A percentile compares a stretch with the other conserved stretches of the same genome.
These are phyloP conservation scores for Campaea margaritaria DNA, from an alignment of 2,888 invertebrate species.

Conservation along the genomic window DNA sequence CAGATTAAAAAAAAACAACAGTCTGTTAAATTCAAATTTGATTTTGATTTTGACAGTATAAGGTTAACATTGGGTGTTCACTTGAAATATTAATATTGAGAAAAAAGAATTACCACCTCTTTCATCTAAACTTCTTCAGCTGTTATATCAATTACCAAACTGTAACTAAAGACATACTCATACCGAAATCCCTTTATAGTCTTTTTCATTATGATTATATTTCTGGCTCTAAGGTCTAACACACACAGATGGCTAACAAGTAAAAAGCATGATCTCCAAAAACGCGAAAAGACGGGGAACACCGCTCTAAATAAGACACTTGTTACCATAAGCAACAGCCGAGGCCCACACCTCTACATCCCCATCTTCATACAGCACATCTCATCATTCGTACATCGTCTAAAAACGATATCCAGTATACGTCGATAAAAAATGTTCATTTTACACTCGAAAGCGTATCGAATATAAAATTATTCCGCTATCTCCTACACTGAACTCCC, in stretches of 20 bases:
- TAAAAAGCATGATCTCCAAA: neutral
- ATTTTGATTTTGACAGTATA: too few species aligned
- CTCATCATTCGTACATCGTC: conserved; percentile 53
- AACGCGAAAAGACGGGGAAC: neutral
- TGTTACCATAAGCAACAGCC: conserved; percentile 22
- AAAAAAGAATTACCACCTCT: too few species aligned
- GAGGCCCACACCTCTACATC: conserved; percentile 23
- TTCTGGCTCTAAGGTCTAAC: too few species aligned
- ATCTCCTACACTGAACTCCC: conserved; percentile 59
- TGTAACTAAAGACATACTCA: too few species aligned
- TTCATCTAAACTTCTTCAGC: too few species aligned
- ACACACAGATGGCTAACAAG: neutral
- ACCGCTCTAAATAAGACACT: conserved; percentile 9
- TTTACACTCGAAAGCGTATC: conserved; percentile 61
- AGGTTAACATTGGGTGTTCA: too few species aligned
- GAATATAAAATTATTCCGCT: conserved; percentile 65
- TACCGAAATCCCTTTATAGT: too few species aligned
- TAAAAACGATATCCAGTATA: conserved; percentile 52
- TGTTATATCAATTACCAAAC: too few species aligned
- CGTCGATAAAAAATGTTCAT: conserved; percentile 61
- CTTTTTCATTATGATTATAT: too few species aligned
- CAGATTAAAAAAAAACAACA: too few species aligned
- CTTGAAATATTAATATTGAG: too few species aligned
- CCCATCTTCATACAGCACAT: conserved; percentile 23
- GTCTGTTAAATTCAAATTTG: too few species aligned